A percentile compares a stretch with the other conserved stretches of the same genome.
Evolutionary conservation across 1,140 invertebrate species (phyloP).

Genomic region (Atopsyche davidsoni): DNA sequence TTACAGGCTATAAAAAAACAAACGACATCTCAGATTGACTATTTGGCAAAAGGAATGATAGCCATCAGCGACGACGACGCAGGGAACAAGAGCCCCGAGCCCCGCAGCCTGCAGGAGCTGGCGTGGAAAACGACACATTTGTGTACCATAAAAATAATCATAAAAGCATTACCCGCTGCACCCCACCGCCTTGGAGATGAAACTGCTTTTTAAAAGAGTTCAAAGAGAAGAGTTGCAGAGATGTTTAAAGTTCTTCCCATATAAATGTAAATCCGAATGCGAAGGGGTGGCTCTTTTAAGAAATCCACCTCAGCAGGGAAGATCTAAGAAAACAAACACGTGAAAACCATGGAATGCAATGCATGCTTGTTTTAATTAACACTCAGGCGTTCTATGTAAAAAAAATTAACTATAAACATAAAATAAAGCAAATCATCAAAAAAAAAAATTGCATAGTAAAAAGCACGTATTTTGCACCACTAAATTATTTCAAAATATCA

Average conservation of each 20-base stretch:
- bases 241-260: constrained; percentile 24
- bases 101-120: constrained; percentile 10
- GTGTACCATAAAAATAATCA: constrained; percentile 31
- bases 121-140: constrained; percentile 25
- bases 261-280: constrained; percentile 27
- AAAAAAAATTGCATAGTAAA: not conserved
- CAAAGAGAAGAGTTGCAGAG: constrained; percentile 27
- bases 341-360: not conserved
- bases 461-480: not conserved
- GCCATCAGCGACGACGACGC: not conserved
- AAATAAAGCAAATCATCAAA: constrained; percentile 1
- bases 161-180: constrained; percentile 28
- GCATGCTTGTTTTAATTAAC: not conserved
- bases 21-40: no score
- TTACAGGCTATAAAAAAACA: no score
- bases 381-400: not conserved
- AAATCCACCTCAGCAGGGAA: not conserved
- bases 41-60: not conserved
- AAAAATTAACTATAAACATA: not conserved
- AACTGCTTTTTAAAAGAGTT: constrained; percentile 24
- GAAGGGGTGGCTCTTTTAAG: no score
- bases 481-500: not conserved
- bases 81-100: not conserved
- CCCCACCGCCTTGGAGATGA: constrained; percentile 9
- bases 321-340: not conserved